A percentile compares a stretch with the other conserved stretches of the same genome.
Conservation (phyloP, 2,888 invertebrate species). For the Belgica antarctica region DNA sequence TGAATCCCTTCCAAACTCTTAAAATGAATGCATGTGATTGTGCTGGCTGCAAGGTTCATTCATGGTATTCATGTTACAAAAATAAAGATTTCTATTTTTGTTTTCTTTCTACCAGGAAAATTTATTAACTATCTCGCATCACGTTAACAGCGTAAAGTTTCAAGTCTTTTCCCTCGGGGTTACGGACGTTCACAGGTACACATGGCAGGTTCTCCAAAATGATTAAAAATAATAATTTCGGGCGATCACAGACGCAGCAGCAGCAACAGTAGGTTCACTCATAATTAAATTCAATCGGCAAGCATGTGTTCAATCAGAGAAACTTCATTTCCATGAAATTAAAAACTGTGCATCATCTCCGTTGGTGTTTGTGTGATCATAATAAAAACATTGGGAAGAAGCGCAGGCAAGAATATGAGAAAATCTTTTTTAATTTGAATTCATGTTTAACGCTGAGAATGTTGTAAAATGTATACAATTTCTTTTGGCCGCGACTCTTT, state of each 20-base stretch:
- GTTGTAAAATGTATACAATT: constrained; percentile 17
- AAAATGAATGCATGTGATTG: neutral
- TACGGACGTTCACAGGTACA: neutral
- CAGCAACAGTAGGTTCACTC: neutral
- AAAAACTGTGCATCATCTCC: constrained; percentile 17
- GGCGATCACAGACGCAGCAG: no score
- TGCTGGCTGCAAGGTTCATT: constrained; percentile 16
- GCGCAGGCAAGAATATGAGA: neutral
- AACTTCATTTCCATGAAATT: constrained; percentile 22
- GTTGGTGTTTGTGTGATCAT: constrained; percentile 26
- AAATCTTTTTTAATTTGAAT: constrained; percentile 20
- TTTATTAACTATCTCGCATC: neutral
- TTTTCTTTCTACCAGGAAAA: neutral
- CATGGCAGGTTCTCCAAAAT: neutral
- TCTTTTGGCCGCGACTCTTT: neutral
- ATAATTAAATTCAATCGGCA: constrained; percentile 38
- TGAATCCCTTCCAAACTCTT: neutral
- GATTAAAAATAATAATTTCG: neutral
- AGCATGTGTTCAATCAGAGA: constrained; percentile 35
- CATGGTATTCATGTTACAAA: constrained; percentile 8
- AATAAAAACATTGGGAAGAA: constrained; percentile 16
- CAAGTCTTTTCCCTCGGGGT: neutral
- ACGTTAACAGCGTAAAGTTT: neutral
- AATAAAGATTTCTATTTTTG: constrained; percentile 26
- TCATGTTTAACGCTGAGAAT: constrained; percentile 10